These are phyloP conservation scores for Recurvirostra avosetta DNA, from an alignment of 2,113 vertebrate genomes.

Conservation along the genomic window DNA sequence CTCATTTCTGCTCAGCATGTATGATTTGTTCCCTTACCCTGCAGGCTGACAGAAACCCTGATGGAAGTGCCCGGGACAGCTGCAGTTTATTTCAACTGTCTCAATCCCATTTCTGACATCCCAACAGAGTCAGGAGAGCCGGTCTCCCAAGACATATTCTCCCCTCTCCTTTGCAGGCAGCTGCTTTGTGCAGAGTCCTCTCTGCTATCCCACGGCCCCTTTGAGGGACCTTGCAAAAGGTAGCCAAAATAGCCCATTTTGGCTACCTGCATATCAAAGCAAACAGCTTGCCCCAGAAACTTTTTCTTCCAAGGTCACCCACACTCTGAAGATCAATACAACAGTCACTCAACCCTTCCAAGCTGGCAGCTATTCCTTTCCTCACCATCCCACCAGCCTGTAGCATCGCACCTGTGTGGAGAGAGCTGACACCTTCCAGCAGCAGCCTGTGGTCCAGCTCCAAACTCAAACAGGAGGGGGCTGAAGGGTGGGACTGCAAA, in stretches of 20 bases:
- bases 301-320: not conserved
- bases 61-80: not conserved
- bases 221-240: not conserved
- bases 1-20: not conserved
- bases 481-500: not conserved
- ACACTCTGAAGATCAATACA: not conserved
- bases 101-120: not conserved
- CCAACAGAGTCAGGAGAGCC: not conserved
- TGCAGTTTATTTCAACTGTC: not conserved
- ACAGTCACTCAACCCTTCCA: not conserved
- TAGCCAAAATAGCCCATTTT: fast-evolving
- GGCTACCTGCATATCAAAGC: not conserved
- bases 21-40: not conserved
- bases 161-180: not conserved
- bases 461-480: not conserved
- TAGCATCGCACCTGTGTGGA: not conserved
- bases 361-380: not conserved
- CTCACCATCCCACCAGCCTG: not conserved
- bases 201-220: not conserved
- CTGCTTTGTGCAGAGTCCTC: not conserved
- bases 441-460: not conserved
- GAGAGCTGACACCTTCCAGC: not conserved
- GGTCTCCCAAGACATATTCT: not conserved
- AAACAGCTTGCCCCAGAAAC: not conserved
- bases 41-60: not conserved